Evolutionary conservation across 2,113 vertebrate species (phyloP), one percentile per base, ranked within the genome.

Genomic region (Stegostoma tigrinum): DNA sequence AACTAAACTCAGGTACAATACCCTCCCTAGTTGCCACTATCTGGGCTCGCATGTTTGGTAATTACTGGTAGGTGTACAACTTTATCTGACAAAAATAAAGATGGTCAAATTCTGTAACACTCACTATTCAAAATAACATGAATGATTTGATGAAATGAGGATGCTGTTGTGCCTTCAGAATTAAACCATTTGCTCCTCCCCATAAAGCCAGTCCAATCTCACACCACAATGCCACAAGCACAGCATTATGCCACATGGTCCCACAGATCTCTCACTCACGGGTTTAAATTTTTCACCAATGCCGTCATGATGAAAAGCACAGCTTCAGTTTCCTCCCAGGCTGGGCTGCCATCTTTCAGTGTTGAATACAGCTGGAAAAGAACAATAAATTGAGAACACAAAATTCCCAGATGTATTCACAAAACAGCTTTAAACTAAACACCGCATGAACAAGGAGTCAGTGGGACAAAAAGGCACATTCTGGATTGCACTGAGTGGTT

Each of bases 251-350:
- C 23, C 23, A 14, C 3, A 2, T 0, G 12, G 48, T 48, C 30
- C 48, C 48, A 55, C 24, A 55, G 34, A 66, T 70, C 14, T 95
- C 24, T 87, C 94, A 99, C 99, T 99, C 97, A 99, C 99, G 99
- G 99, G 96, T 99, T 99, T 0, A 99, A 98, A 38, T 98, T 99
- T 97, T 99, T 99, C 38, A 99, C 99, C 19, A 99, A 99, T 89
- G 99, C 97, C 83, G 99, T 98, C 99, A 99, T 99, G 97, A 99
- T 99, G 97, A 99, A 99, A 96, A 99, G 98, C 45, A 99, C 99
- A 0, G 99, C 99, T 97, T 99, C 99, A 0, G 99, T 99, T 97
- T 99, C 99, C 96, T 99, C 99, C 99, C 99, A 99, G 67, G 99
- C 98, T 0, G 99, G 99, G 70, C 98, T 99, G 91, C 98, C 98